These are phyloP conservation scores for Protosalanx chinensis DNA, from an alignment of 2,797 vertebrate species.

Conservation along the genomic window DNA sequence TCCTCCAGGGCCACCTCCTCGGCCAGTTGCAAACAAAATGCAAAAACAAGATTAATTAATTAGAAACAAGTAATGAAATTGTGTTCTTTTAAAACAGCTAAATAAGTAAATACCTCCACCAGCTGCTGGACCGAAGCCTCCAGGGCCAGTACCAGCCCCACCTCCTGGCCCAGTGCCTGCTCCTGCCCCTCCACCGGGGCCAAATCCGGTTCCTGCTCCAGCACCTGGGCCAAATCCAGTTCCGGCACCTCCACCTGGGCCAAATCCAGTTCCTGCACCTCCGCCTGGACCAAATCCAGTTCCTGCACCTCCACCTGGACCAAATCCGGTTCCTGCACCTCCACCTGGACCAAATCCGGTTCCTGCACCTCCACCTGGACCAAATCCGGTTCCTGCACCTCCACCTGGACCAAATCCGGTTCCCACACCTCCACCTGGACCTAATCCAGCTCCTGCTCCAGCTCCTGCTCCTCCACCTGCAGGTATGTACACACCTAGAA, in stretches of 20 bases:
- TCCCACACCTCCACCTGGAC: constrained; percentile 52
- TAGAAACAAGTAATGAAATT: too few species aligned
- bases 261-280: constrained; percentile 39
- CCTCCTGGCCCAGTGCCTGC: constrained; percentile 31
- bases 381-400: constrained; percentile 41
- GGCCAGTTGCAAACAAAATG: constrained; percentile 36
- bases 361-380: constrained; percentile 19
- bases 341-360: constrained; percentile 1
- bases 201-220: constrained; percentile 50
- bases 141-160: constrained; percentile 45
- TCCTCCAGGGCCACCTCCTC: constrained; percentile 12
- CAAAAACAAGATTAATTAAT: not conserved
- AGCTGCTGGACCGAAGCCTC: constrained; percentile 58
- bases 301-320: constrained; percentile 44
- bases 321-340: too few species aligned
- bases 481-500: constrained; percentile 71
- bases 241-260: constrained; percentile 33
- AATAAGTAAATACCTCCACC: constrained; percentile 46
- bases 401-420: constrained; percentile 37
- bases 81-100: not conserved
- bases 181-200: constrained; percentile 29
- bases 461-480: constrained; percentile 51
- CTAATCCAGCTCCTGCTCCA: constrained; percentile 43
- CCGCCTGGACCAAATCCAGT: constrained; percentile 40
- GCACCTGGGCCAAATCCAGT: constrained; percentile 47